Evolutionary conservation across 2,797 vertebrate genomes (phyloP), one percentile per base, ranked within the genome.

Genomic region (Lacerta agilis): DNA sequence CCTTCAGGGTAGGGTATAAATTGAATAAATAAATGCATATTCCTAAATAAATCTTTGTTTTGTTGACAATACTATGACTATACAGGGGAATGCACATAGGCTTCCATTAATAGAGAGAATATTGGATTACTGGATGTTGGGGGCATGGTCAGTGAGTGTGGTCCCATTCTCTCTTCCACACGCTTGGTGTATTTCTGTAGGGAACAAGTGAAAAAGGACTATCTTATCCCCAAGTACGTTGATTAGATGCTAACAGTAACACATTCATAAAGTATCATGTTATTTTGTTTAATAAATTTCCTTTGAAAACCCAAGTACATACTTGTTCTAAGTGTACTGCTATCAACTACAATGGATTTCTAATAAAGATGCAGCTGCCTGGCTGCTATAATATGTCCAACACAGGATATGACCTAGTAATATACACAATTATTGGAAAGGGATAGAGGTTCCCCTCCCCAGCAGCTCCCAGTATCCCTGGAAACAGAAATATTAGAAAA

Each of bases 401-500:
- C 55, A 83, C 20, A 82, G 58, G 8, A 41, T 75, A 72, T 90
- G 83, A 81, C 20, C 64, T 38, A n/a, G n/a, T 69, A 80, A 25
- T 33, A 69, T 66, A 81, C 6, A 49, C 45, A 85, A 69, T 80
- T 49, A 76, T 69, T 79, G 27, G 91, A 73, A 79, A 93, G 83
- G 25, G 85, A 8, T 72, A 85, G 76, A 25, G 27, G 86, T 88
- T 92, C 87, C 83, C 75, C 78, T 25, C 64, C 0, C 11, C 75
- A 90, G 66, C 89, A 7, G 6, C 33, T 27, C 3, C 8, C 45
- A 38, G 5, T 73, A 58, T 84, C 11, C 85, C 33, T 58, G 49
- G 33, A 76, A 64, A 13, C 75, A 38, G 79, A 66, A 0, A 0
- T 66, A 64, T 17, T 78, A 38, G 79, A 69, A 0, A 0, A 71